These are phyloP conservation scores for Novumbra hubbsi DNA, from an alignment of 2,797 vertebrate species.

Conservation along the genomic window DNA sequence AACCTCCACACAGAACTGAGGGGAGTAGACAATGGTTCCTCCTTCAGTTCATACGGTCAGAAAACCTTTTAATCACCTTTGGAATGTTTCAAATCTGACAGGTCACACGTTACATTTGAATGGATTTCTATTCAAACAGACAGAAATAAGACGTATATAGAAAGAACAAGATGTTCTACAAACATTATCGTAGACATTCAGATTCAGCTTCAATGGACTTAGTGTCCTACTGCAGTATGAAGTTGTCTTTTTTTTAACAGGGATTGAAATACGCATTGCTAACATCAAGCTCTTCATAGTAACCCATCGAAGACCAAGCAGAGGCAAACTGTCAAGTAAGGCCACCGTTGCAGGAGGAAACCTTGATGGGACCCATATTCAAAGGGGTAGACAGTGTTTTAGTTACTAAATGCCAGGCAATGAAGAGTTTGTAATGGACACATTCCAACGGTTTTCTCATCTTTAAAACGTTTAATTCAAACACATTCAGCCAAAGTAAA, in stretches of 20 bases:
- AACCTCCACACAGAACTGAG: not conserved
- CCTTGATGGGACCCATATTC: not conserved
- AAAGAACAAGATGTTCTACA: not conserved
- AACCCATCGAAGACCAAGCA: not conserved
- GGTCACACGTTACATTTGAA: not conserved
- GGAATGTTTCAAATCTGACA: not conserved
- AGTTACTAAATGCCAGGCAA: too few species aligned
- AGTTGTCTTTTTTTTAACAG: not conserved
- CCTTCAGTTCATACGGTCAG: not conserved
- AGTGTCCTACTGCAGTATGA: not conserved
- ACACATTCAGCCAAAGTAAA: too few species aligned
- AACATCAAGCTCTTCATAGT: not conserved
- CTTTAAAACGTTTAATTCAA: too few species aligned
- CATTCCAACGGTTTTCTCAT: too few species aligned
- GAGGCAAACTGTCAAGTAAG: not conserved
- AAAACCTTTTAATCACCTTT: not conserved
- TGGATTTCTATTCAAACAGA: not conserved
- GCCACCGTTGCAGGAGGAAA: not conserved
- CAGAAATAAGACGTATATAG: not conserved
- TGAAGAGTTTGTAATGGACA: too few species aligned
- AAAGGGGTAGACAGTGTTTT: not conserved
- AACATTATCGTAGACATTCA: not conserved
- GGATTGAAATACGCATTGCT: not conserved
- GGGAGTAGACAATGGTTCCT: not conserved
- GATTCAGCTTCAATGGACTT: not conserved